Base-by-base conservation (phyloP, 2,113 vertebrate species). In the Perca schrenkii region DNA sequence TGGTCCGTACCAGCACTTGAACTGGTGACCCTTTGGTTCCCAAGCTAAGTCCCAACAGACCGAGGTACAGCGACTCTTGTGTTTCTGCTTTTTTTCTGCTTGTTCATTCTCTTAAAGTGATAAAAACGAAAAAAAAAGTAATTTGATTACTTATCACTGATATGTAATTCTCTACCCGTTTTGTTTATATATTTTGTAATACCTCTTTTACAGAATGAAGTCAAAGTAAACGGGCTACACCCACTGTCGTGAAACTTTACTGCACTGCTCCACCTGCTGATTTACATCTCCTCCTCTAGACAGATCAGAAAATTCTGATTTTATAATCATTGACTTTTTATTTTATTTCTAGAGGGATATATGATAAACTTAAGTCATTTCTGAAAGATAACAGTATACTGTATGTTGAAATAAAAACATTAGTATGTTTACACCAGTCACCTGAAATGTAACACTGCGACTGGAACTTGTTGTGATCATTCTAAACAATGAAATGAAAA, bases 401-500 rank as follows among this genome's bases (percentile, higher is more conserved):
- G n/a, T 21, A 43, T 68, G 54, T 34, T 31, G 17, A 56, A 61
- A 54, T 19, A 43, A 8, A 25, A 57, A 21, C 8, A 17, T 7
- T 21, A 8, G 13, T 21, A 3, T 47, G 21, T 46, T 46, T 47
- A 3, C 40, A 60, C 19, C 2, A 25, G 2, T 22, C n/a, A 52
- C 3, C 34, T 68, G 28, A 3, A 47, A 15, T 54, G 3, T 13
- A 25, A 79, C 46, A 43, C 31, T 67, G 28, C 25, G 28, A 75
- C 67, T 69, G 67, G 25, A 83, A 56, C 14, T 60, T 17, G 28
- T 63, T 74, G 47, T 50, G 13, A 77, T 56, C 8, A 40, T 40
- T 40, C 43, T 19, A 15, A 54, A 70, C 5, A 15, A 28, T 63
- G 1, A 22, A 74, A 57, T n/a, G 16, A 62, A 63, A 68, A 67